phyloP scores from a whole-genome alignment of 2,888 invertebrate genomes.

The Dicycla oo region DNA sequence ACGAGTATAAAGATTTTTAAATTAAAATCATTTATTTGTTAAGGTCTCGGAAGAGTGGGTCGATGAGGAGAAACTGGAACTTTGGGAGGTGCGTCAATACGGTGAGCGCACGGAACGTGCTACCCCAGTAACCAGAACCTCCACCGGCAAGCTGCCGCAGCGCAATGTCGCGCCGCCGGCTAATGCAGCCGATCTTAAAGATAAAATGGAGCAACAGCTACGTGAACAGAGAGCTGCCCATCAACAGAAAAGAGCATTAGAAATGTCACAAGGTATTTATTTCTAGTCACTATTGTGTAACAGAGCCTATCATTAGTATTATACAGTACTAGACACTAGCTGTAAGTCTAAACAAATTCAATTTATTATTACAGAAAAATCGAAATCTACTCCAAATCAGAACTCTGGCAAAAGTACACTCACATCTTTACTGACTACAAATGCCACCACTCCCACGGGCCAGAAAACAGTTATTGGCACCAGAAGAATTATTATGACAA shows the following conservation, averaged over 20 bases:
- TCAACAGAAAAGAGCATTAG: constrained; percentile 95
- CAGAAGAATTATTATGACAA: constrained; percentile 94
- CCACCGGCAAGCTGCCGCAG: constrained; percentile 93
- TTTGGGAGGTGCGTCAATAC: constrained; percentile 99
- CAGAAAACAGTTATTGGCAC: constrained; percentile 92
- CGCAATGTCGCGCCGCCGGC: constrained; percentile 87
- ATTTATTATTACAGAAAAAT: constrained; percentile 77
- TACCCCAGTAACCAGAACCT: constrained; percentile 95
- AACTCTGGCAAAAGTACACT: constrained; percentile 91
- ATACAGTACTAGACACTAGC: neutral
- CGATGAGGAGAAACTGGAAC: constrained; percentile 97
- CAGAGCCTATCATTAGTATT: neutral
- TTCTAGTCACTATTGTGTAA: neutral
- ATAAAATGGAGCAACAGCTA: constrained; percentile 97
- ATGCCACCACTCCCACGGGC: constrained; percentile 86
- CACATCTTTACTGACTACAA: constrained; percentile 92
- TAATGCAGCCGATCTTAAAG: constrained; percentile 94
- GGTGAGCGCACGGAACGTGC: constrained; percentile 94
- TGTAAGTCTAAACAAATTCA: constrained; percentile 1
- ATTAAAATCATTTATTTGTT: constrained; percentile 10
- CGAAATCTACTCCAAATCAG: constrained; percentile 87
- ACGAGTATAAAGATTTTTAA: neutral
- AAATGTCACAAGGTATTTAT: constrained; percentile 91
- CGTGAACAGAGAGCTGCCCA: constrained; percentile 96
- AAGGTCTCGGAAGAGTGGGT: constrained; percentile 98